Evolutionary conservation across 37 sponge, comb jelly and placozoan genomes (phyloP), one percentile per base, ranked within the genome.

Genomic region (Tethya wilhelma): DNA sequence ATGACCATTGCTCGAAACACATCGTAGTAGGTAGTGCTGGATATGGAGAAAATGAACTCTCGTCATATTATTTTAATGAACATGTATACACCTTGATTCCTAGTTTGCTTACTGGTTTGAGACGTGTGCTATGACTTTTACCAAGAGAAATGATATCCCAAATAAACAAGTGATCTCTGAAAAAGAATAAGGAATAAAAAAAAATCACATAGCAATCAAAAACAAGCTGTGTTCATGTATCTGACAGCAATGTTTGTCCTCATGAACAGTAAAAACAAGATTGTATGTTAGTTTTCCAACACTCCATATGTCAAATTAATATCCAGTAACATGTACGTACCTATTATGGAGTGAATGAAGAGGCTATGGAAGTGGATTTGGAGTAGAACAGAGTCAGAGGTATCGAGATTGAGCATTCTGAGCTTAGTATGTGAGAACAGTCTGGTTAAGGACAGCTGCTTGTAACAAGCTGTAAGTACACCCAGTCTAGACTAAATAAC

Each of bases 301-400:
- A 49, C 9, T 49, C 53, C 14, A 9, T 49, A 28, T 32, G 67
- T 5, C 9, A 17, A 66, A 33, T 66, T 28, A 66, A 20, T 7
- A 17, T 43, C 20, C 26, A 25, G 19, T 22, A 56, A 5, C 14
- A 5, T 5, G 36, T 3, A 40, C 84, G 71, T 14, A 86, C 92
- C 89, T 44, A 79, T 41, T 3, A 73, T 56, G 3, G 84, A 66
- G 20, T 82, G 88, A 29, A 83, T 34, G 64, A 86, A 69, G 65
- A 86, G 66, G 11, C 41, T 67, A 43, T 91, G 88, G 68, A 81
- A 81, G 69, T 82, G 70, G 63, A 86, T 45, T 44, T 79, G 77
- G 20, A 81, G 78, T 22, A 80, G 26, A 26, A 71, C 46, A 40
- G 63, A 37, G 42, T 74, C 43, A 12, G 60, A 64, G 25, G 30